Conservation (phyloP, 2,113 vertebrate genomes). For the Poeciliopsis prolifica region DNA sequence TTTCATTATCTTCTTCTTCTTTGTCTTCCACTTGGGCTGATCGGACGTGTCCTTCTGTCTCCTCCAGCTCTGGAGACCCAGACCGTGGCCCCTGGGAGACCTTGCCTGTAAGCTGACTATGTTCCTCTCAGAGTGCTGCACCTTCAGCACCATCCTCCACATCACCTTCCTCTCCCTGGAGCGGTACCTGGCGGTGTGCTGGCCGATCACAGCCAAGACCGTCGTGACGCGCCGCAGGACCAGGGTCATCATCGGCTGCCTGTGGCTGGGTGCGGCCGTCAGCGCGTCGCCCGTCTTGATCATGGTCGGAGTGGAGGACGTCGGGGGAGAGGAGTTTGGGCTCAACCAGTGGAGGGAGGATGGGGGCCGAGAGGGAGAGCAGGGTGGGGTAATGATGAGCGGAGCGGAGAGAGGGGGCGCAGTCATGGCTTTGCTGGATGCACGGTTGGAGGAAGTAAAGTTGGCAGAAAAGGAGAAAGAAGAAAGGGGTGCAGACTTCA, state of each 20-base stretch:
- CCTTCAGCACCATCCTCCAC: constrained; percentile 83
- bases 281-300: constrained; percentile 76
- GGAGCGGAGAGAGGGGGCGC: constrained; percentile 29
- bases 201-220: constrained; percentile 78
- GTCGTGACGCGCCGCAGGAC: constrained; percentile 74
- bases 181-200: constrained; percentile 81
- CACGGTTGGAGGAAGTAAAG: not conserved
- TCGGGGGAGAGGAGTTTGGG: constrained; percentile 55
- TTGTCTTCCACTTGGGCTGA: not conserved
- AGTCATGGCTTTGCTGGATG: constrained; percentile 1
- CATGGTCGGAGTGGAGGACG: constrained; percentile 79
- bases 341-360: constrained; percentile 48
- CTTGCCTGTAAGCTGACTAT: constrained; percentile 77
- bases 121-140: constrained; percentile 83
- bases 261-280: constrained; percentile 75
- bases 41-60: not conserved
- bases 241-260: constrained; percentile 72
- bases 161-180: constrained; percentile 82
- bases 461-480: constrained; percentile 23
- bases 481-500: constrained; percentile 1
- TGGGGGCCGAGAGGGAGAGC: constrained; percentile 47
- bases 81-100: constrained; percentile 79
- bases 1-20: not conserved
- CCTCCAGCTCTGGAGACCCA: constrained; percentile 76
- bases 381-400: constrained; percentile 21